These are phyloP conservation scores for Mesaphorura yosii DNA, from an alignment of 1,140 invertebrate genomes.

Conservation along the genomic window DNA sequence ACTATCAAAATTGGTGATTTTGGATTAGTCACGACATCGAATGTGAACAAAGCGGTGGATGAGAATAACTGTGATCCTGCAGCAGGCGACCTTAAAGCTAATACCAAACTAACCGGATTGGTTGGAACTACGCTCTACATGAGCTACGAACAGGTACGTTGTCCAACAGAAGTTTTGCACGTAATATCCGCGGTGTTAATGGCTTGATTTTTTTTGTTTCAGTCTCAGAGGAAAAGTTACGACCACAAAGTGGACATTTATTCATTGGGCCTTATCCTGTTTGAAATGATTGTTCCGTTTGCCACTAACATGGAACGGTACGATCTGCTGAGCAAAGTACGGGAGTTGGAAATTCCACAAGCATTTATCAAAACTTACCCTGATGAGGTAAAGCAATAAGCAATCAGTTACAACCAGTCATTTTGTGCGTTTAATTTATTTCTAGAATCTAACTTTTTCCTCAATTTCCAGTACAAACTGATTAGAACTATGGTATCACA, in stretches of 20 bases:
- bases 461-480: constrained; percentile 47
- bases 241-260: constrained; percentile 95
- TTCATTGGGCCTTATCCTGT: constrained; percentile 84
- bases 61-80: constrained; percentile 24
- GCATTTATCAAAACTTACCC: constrained; percentile 52
- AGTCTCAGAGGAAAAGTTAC: constrained; percentile 59
- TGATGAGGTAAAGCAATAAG: constrained; percentile 50
- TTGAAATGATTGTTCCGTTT: constrained; percentile 82
- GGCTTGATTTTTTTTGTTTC: constrained; percentile 27
- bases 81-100: neutral
- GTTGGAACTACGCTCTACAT: constrained; percentile 90
- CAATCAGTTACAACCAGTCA: constrained; percentile 17
- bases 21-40: constrained; percentile 69
- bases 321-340: constrained; percentile 44
- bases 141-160: constrained; percentile 79
- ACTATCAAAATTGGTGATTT: constrained; percentile 93
- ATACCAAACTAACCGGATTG: constrained; percentile 43
- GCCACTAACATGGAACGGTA: constrained; percentile 79
- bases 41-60: neutral
- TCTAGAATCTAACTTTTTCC: neutral
- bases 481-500: constrained; percentile 62
- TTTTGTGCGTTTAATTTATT: no score
- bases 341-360: constrained; percentile 55
- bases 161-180: neutral
- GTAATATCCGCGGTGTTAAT: neutral